Percentiles rank a stretch among this genome's conserved stretches.
phyloP scores from a whole-genome alignment of 2,888 invertebrate species.

The Lasioglossum marginatum region DNA sequence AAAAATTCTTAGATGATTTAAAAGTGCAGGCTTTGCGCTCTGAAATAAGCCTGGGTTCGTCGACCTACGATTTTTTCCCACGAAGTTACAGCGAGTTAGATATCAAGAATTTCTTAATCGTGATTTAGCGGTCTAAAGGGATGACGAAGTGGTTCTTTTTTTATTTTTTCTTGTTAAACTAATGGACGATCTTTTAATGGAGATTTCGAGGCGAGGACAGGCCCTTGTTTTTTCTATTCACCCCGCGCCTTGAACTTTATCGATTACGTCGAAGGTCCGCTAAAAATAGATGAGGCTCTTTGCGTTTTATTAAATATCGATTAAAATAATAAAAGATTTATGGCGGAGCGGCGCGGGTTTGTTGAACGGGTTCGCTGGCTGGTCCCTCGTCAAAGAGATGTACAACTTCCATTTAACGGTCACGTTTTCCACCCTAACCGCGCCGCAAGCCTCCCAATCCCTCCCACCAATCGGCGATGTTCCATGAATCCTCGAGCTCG shows the following conservation, averaged over 20 bases:
- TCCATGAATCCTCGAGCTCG: constrained; percentile 27
- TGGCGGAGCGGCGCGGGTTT: neutral
- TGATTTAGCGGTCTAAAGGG: neutral
- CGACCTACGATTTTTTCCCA: neutral
- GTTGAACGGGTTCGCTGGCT: neutral
- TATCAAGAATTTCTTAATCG: neutral
- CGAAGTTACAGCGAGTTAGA: neutral
- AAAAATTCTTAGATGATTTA: rapidly evolving
- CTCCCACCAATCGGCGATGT: neutral
- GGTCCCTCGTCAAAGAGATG: neutral
- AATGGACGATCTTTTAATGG: neutral
- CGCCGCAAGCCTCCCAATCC: neutral
- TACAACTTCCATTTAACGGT: constrained; percentile 13
- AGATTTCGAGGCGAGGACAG: neutral
- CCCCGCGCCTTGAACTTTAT: constrained; percentile 5
- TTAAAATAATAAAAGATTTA: constrained; percentile 7
- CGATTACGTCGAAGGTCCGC: neutral
- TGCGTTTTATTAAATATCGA: constrained; percentile 10
- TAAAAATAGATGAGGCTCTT: neutral
- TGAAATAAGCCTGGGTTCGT: neutral
- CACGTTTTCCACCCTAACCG: constrained; percentile 10
- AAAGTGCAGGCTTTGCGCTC: neutral
- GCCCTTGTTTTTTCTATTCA: neutral
- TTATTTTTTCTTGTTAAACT: neutral
- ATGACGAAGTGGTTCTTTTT: neutral